Evolutionary conservation across 23 tunicate genomes (phyloP).

Genomic region (Styela plicata): DNA sequence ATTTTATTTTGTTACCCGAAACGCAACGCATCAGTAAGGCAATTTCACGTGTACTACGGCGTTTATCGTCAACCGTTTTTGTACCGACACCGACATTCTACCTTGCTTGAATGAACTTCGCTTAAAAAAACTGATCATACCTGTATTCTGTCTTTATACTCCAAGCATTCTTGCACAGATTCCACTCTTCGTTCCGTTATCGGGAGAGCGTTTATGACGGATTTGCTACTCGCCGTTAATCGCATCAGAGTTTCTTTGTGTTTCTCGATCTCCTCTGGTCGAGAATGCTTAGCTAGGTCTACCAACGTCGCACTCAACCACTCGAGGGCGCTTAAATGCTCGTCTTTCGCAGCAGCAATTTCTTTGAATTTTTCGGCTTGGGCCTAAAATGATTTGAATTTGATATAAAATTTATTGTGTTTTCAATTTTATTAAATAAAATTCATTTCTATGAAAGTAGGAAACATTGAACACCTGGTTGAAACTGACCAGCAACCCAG

Average conservation of each 20-base stretch:
- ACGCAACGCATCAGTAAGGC: no score
- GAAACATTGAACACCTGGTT: no score
- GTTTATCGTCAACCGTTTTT: no score
- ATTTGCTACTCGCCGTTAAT: conserved; percentile 51
- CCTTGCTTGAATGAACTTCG: no score
- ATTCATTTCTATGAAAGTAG: no score
- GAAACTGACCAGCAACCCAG: no score
- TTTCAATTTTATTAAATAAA: no score
- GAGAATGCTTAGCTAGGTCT: conserved; percentile 35
- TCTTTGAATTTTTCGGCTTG: conserved; percentile 29
- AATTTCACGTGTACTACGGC: no score
- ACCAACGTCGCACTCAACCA: conserved; percentile 44
- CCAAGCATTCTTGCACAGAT: conserved; percentile 48
- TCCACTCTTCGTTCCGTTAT: conserved; percentile 57
- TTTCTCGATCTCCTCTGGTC: conserved; percentile 36
- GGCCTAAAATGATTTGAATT: conserved; percentile 35
- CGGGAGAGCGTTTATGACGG: conserved; percentile 59
- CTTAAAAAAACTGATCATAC: conserved; percentile 22
- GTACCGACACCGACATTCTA: no score
- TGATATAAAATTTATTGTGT: no score
- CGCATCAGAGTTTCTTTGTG: conserved; percentile 36
- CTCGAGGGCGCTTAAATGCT: conserved; percentile 60
- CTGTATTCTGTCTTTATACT: conserved; percentile 59
- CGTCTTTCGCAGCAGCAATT: conserved; percentile 36
- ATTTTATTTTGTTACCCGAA: no score